A percentile compares a stretch with the other conserved stretches of the same genome.
Conservation (phyloP, 2,797 vertebrate species). For the Pempheris klunzingeri region DNA sequence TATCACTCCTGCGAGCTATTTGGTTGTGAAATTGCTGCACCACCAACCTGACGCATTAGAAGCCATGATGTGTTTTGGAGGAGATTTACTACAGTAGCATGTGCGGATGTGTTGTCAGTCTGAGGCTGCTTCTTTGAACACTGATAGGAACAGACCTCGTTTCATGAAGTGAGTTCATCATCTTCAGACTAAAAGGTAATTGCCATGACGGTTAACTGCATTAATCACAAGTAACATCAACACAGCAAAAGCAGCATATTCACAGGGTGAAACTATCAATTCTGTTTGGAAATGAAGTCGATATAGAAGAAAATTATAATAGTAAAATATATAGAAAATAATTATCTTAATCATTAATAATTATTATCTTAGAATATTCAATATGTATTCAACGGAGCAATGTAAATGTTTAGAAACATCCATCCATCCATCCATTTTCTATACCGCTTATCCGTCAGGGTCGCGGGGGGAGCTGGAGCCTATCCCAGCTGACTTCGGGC, state of each 20-base stretch:
- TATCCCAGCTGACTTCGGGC: no score
- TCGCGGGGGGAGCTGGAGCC: no score
- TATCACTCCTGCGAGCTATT: constrained; percentile 83
- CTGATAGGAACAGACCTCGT: constrained; percentile 66
- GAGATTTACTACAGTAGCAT: constrained; percentile 72
- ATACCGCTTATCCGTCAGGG: no score
- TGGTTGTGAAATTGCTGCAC: constrained; percentile 84
- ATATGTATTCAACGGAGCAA: not conserved
- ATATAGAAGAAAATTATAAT: not conserved
- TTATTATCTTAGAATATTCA: constrained; percentile 18
- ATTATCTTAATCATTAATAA: no score
- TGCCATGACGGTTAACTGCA: constrained; percentile 54
- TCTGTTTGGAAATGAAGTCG: not conserved
- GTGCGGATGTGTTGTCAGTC: constrained; percentile 69
- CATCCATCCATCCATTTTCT: no score
- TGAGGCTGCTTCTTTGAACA: constrained; percentile 66
- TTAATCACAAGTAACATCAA: constrained; percentile 50
- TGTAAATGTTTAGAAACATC: constrained; percentile 1
- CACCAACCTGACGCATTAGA: constrained; percentile 79
- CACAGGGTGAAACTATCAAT: constrained; percentile 22
- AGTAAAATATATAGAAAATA: constrained; percentile 24
- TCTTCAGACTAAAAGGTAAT: constrained; percentile 59
- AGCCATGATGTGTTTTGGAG: constrained; percentile 79
- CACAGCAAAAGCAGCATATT: constrained; percentile 32
- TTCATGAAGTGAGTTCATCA: constrained; percentile 66